Evolutionary conservation across 2,113 vertebrate species (phyloP), one percentile per base, ranked within the genome.

Genomic region (Microtus pennsylvanicus): DNA sequence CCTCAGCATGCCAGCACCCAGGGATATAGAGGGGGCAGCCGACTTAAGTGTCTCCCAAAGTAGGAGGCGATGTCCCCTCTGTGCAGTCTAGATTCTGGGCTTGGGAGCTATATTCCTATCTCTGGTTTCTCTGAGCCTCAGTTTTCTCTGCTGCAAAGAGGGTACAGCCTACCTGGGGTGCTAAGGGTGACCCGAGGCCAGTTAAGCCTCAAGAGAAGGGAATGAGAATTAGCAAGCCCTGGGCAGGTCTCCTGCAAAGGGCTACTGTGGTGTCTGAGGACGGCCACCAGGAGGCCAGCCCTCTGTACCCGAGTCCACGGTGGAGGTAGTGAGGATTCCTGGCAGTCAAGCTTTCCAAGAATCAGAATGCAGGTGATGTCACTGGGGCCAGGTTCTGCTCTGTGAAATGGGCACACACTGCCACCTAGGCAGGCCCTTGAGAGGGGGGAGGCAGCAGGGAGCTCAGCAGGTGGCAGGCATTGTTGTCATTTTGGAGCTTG

Each of bases 61-160:
- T 75, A 38, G 70, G 2, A 45, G 2, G 65, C 52, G 21, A 0
- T 0, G 2, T 21, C 76, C 26, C 26, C 30, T 65, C 52, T 21
- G 13, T 4, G 21, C 61, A 11, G n/a, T 26, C 28, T 28, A 19
- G 35, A 28, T 17, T 70, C 11, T 21, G 42, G 9, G 28, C 13
- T 83, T 17, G 0, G 16, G 61, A 86, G n/a, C 1, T 1, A 9
- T 7, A 0, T 0, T 63, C 11, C 9, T 0, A 3, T 26, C 74
- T 7, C 63, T 35, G 45, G 26, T 90, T 58, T 58, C 6, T 58
- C 58, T 7, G 58, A 58, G 58, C 19, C 19, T 58, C 58, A 58
- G 58, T 58, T 92, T 81, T 65, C 50, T 69, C 30, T 26, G 70
- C 91, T 92, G 47, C 2, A 7, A n/a, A 14, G 0, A 10, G 81